These are phyloP conservation scores for Paelopatides confundens DNA, from an alignment of 53 echinoderm and acorn worm species.

Conservation along the genomic window DNA sequence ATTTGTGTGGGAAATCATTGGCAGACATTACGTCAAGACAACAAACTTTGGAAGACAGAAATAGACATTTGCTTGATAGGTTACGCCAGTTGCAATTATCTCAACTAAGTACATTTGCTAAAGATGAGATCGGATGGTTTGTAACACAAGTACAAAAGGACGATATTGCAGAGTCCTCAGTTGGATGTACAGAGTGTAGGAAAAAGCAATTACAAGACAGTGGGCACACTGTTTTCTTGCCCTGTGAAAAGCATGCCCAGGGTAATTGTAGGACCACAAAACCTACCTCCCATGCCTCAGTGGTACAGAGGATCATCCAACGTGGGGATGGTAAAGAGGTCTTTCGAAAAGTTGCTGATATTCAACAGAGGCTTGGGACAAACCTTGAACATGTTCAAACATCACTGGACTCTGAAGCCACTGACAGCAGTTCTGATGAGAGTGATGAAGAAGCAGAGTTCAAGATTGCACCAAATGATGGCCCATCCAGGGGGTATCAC, in stretches of 20 bases:
- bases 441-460: constrained; percentile 88
- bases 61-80: not conserved
- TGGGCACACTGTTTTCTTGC: constrained; percentile 5
- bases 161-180: not conserved
- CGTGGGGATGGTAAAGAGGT: constrained; percentile 66
- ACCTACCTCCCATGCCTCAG: not conserved
- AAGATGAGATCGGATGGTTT: constrained; percentile 34
- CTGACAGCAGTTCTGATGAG: constrained; percentile 97
- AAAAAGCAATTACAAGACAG: constrained; percentile 36
- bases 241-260: constrained; percentile 45
- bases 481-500: constrained; percentile 51
- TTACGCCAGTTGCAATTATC: constrained; percentile 34
- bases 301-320: constrained; percentile 47
- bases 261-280: constrained; percentile 9
- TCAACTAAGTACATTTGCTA: constrained; percentile 6
- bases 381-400: constrained; percentile 78
- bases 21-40: not conserved
- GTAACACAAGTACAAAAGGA: constrained; percentile 26
- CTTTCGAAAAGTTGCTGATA: constrained; percentile 66
- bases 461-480: constrained; percentile 61
- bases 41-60: constrained; percentile 2
- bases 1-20: not conserved
- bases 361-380: constrained; percentile 61
- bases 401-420: constrained; percentile 89
- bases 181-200: constrained; percentile 56